These are phyloP conservation scores for Tupiocoris notatus DNA, from an alignment of 2,888 invertebrate species.

Conservation along the genomic window DNA sequence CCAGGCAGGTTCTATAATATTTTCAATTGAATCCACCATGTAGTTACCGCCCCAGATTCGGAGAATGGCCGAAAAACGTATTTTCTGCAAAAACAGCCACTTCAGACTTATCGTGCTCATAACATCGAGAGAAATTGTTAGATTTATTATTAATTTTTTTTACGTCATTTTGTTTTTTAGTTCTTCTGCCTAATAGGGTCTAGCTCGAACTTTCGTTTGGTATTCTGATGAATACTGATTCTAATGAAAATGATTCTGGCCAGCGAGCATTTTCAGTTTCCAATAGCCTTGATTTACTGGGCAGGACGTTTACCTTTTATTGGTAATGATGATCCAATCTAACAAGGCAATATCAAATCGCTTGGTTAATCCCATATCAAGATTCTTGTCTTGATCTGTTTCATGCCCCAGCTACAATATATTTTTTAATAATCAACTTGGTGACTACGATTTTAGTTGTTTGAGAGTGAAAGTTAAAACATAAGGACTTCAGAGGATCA, in stretches of 20 bases:
- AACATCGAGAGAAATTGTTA: too few species aligned
- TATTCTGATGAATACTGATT: too few species aligned
- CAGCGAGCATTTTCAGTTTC: too few species aligned
- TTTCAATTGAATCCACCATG: too few species aligned
- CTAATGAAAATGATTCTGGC: too few species aligned
- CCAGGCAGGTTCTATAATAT: too few species aligned
- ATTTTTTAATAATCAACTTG: too few species aligned
- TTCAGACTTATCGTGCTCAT: too few species aligned
- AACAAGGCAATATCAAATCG: neutral
- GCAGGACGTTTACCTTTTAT: neutral
- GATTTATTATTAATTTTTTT: neutral
- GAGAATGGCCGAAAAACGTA: neutral
- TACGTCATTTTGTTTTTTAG: neutral
- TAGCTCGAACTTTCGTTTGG: neutral
- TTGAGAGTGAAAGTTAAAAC: too few species aligned
- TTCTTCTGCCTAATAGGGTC: neutral
- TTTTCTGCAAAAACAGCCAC: neutral
- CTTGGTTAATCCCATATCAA: constrained; percentile 5
- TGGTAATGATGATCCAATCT: constrained; percentile 1
- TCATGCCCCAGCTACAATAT: constrained; percentile 1
- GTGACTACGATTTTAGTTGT: too few species aligned
- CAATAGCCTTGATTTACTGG: constrained; percentile 10
- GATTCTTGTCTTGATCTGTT: neutral
- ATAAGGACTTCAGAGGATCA: too few species aligned
- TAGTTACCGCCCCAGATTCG: too few species aligned